Evolutionary conservation across 2,888 invertebrate species (phyloP), one percentile per base, ranked within the genome.

Genomic region (Polyommatus icarus): DNA sequence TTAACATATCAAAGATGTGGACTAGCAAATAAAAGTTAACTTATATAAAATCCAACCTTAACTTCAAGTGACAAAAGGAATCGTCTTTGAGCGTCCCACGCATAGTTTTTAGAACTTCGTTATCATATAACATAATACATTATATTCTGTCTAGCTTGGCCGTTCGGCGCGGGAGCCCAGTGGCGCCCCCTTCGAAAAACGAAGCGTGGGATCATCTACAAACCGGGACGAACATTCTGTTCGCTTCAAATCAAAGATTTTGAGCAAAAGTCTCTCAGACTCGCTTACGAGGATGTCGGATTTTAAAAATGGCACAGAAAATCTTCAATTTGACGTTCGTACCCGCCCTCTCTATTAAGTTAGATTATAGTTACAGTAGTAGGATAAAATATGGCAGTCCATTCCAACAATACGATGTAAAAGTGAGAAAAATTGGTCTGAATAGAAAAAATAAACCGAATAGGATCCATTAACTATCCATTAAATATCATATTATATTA

Each of bases 21-120:
- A 94, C 93, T 94, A 94, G 93, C 93, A 93, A 94, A 93, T 91
- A 91, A 93, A 90, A 90, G 86, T 89, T 88, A 92, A 91, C 88
- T 88, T 88, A 90, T 88, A 91, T 85, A 86, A 88, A 89, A 75
- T 54, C 75, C 75, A 75, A 86, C 85, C 85, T 84, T 81, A 82
- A 80, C 78, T 80, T 81, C 82, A 79, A 80, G 78, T 83, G 80
- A 82, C 78, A 79, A 79, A 80, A 78, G 78, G 79, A 79, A 78
- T 77, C 77, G 29, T 50, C 54, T 50, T 29, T 54, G 20, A 75
- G 75, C 75, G 75, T 50, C 75, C 75, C 75, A 75, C 75, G 75
- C 7, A 54, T 50, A 54, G 75, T 50, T 75, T 54, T 54, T 20
- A 75, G 54, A 67, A 67, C 5, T 67, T 67, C 67, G 29, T 5